A percentile compares a stretch with the other conserved stretches of the same genome.
These are phyloP conservation scores for Apogon hyalosoma DNA, from an alignment of 2,797 vertebrate genomes.

Conservation along the genomic window DNA sequence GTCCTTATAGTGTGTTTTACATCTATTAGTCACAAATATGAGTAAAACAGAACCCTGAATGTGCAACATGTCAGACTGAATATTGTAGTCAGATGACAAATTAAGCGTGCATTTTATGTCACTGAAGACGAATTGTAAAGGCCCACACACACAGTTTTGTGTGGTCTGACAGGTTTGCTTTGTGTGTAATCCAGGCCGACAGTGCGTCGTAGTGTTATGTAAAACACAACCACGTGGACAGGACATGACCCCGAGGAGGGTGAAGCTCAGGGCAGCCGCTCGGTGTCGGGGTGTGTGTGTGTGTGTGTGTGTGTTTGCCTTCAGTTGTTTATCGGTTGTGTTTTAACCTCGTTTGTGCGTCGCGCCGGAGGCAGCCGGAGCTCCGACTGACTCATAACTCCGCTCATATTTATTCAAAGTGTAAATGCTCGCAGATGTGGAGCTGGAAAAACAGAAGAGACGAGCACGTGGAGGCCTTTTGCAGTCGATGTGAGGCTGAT, in stretches of 20 bases:
- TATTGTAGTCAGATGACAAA: too few relatives aligned
- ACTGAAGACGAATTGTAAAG: not conserved
- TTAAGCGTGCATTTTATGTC: not conserved
- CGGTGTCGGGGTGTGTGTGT: not conserved
- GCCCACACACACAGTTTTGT: not conserved
- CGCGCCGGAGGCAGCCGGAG: slow-evolving; percentile 21
- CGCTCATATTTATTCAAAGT: slow-evolving; percentile 25
- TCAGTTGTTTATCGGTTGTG: slow-evolving; percentile 42
- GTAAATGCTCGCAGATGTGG: slow-evolving; percentile 48
- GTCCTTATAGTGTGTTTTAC: too few relatives aligned
- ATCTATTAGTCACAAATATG: too few relatives aligned
- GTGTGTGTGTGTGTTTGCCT: not conserved
- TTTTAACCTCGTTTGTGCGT: slow-evolving; percentile 25
- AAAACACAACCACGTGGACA: slow-evolving; percentile 66
- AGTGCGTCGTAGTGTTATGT: slow-evolving; percentile 59
- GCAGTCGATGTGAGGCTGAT: too few relatives aligned
- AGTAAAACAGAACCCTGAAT: too few relatives aligned
- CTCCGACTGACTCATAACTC: slow-evolving; percentile 26
- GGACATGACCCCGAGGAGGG: slow-evolving; percentile 58
- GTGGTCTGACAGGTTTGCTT: slow-evolving; percentile 4
- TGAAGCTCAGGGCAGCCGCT: slow-evolving; percentile 34
- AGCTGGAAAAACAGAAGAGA: slow-evolving; percentile 16
- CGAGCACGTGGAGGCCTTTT: slow-evolving; percentile 22
- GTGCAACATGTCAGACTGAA: too few relatives aligned
- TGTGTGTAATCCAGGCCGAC: slow-evolving; percentile 51